Base-by-base conservation (phyloP, 1,140 invertebrate genomes). In the Dinoponera quadriceps region DNA sequence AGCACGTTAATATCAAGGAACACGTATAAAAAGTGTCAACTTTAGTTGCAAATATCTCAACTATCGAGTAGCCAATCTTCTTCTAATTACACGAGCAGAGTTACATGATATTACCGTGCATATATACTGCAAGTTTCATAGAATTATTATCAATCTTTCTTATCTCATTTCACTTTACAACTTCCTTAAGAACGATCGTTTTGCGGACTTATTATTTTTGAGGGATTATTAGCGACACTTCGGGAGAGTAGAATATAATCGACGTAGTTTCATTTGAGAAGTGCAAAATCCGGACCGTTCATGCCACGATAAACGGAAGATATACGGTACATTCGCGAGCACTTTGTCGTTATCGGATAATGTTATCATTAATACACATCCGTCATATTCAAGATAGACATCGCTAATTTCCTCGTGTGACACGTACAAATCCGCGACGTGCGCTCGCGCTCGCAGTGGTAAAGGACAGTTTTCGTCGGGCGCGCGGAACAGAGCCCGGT, bases 401-500 rank as follows among this genome's bases (percentile, higher is more conserved):
- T 33, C 18, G 33, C 9, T 48, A 69, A 78, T 80, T 57, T 80
- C n/a, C 33, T 78, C 22, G 62, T 11, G 13, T 5, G 25, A 2
- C 22, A 3, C 22, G 18, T 69, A 18, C 20, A 14, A 69, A 16
- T 69, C 44, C 63, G 29, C 14, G 33, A 14, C 7, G 11, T 9
- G 38, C 7, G 9, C 38, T 3, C 18, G 49, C 22, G 60, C 29
- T n/a, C n/a, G 16, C 16, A 69, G 22, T 44, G 27, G 49, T 78
- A 63, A 63, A 11, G 25, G 3, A 51, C 51, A 75, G 22, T 60
- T 72, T 29, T 81, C 18, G 25, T n/a, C 78, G 29, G 54, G 29
- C 75, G 22, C 75, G 22, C 13, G n/a, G 1, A 55, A 54, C 13
- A 49, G 3, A 77, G 18, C 25, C 22, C 27, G 18, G n/a, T 68